Base-by-base conservation (phyloP, 2,113 vertebrate genomes). In the Potamarius usumacintae region DNA sequence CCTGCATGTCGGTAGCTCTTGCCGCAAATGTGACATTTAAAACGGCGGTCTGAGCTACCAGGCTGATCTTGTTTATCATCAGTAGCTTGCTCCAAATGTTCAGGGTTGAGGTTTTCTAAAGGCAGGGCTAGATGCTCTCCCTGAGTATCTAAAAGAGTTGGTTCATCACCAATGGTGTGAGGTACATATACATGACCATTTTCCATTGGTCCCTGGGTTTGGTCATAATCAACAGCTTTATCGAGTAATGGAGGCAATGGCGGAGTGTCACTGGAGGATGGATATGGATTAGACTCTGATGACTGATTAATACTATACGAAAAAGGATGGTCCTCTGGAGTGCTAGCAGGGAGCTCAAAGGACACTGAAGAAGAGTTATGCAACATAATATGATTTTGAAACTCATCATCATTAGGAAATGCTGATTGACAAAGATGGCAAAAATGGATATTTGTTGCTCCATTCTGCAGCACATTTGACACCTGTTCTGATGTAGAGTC, bases 1-100 rank as follows among this genome's bases (percentile, higher is more conserved):
- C 97, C 97, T 4, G 97, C 96, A n/a, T 97, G 97, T 7, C 97
- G 95, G 91, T 98, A 98, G 80, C 97, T 97, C 90, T 98, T 98
- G 22, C 96, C 93, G 7, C 97, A 98, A 79, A 96, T 92, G 17
- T 96, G 88, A 89, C 97, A 97, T 91, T 93, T 95, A 88, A 95
- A 96, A 18, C 94, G 94, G 12, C 95, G 94, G 80, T 94, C 94
- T 1, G 88, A 90, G 27, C 90, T 90, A 67, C 88, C 83, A 30
- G 79, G 71, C 71, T 93, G 90, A 27, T 93, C 92, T 27, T 78
- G 67, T 88, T 93, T 93, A n/a, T 89, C 86, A 71, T 87, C 88
- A 82, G 83, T 88, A 82, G 65, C 50, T 62, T 90, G 91, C 25
- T 90, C 89, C 42, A 88, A 50, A 9, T 69, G 77, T 6, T 88